These are phyloP conservation scores for Sebastes schlegelii DNA, from an alignment of 2,113 vertebrate genomes.

Conservation along the genomic window DNA sequence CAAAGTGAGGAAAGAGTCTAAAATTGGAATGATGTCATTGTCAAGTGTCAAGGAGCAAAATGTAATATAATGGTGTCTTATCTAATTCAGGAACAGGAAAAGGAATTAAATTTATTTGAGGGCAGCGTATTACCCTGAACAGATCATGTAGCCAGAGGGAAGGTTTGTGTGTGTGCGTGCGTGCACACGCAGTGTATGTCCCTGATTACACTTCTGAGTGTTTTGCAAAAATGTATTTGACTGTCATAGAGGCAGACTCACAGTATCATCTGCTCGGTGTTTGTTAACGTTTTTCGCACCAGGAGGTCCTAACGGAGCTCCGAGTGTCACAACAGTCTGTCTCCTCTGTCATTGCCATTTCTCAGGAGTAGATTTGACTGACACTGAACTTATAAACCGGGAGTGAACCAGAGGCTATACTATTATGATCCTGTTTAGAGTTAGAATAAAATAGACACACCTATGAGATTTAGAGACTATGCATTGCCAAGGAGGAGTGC, in stretches of 20 bases:
- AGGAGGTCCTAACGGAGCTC: conserved; percentile 19
- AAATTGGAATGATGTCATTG: conserved; percentile 46
- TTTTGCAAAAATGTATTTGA: conserved; percentile 13
- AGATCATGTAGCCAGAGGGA: conserved; percentile 30
- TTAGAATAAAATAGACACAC: background rate
- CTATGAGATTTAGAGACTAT: too few species aligned
- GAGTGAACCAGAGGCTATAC: background rate
- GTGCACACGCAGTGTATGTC: background rate
- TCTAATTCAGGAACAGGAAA: conserved; percentile 47
- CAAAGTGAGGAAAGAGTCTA: conserved; percentile 20
- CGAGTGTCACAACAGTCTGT: conserved; percentile 45
- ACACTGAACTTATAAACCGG: conserved; percentile 32
- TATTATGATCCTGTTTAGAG: conserved; percentile 3
- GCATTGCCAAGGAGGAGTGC: background rate
- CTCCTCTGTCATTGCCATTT: conserved; percentile 33
- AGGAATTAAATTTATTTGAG: conserved; percentile 52
- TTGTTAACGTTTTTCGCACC: conserved; percentile 30
- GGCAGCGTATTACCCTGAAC: conserved; percentile 38
- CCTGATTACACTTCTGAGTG: background rate
- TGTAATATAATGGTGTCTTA: conserved; percentile 59
- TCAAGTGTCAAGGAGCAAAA: conserved; percentile 56
- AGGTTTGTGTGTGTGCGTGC: conserved; percentile 14
- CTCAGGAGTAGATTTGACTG: conserved; percentile 46
- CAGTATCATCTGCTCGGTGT: conserved; percentile 1
- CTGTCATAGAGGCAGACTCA: conserved; percentile 6